phyloP scores from a whole-genome alignment of 2,797 vertebrate genomes.

The Cyprinella venusta region DNA sequence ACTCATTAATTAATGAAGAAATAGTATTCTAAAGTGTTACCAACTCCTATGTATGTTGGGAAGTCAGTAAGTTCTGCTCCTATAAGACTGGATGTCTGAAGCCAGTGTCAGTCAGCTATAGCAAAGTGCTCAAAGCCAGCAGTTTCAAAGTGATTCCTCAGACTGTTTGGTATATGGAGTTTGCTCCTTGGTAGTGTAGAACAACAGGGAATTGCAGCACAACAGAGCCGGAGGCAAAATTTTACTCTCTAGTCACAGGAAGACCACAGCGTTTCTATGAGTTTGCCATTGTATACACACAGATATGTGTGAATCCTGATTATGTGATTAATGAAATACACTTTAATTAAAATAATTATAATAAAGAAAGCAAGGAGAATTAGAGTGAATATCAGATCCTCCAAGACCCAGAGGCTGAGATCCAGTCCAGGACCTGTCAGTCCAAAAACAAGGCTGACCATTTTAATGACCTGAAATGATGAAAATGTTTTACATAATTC shows the following conservation, averaged over 20 bases:
- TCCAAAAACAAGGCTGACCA: not conserved
- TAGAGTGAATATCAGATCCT: not conserved
- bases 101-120: conserved; percentile 29
- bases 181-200: conserved; percentile 27
- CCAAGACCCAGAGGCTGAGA: not conserved
- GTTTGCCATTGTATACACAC: not conserved
- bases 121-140: conserved; percentile 41
- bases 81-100: conserved; percentile 6
- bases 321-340: not conserved
- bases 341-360: not conserved
- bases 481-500: not conserved
- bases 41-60: not conserved
- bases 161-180: conserved; percentile 33
- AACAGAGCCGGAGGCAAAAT: conserved; percentile 30
- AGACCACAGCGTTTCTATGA: conserved; percentile 9
- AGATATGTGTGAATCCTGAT: not conserved
- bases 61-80: conserved; percentile 11
- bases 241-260: conserved; percentile 20
- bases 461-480: not conserved
- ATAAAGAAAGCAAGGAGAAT: not conserved
- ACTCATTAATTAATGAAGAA: too few species aligned
- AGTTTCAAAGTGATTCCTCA: conserved; percentile 48
- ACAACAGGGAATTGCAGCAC: conserved; percentile 30
- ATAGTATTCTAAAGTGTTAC: too few species aligned
- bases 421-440: not conserved